These are phyloP conservation scores for Tokudaia muenninki DNA, from an alignment of 2,797 vertebrate genomes.

Conservation along the genomic window DNA sequence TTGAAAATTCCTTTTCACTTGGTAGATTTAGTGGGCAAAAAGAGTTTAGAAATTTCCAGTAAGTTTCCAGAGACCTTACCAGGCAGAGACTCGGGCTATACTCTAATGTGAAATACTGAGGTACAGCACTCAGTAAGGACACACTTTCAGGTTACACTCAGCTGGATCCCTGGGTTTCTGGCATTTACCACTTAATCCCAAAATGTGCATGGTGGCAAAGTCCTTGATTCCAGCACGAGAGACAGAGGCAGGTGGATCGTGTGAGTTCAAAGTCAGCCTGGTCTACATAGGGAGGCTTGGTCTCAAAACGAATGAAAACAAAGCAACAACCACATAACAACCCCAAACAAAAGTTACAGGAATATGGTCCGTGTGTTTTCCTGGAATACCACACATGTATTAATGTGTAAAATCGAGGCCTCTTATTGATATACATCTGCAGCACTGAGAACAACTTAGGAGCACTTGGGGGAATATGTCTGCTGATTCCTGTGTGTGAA, in stretches of 20 bases:
- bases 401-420: not conserved
- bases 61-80: slow-evolving; percentile 5
- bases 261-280: not conserved
- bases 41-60: slow-evolving; percentile 45
- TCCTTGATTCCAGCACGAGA: not conserved
- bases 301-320: not conserved
- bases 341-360: slow-evolving; percentile 2
- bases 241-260: not conserved
- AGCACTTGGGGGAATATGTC: not conserved
- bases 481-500: not conserved
- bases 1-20: slow-evolving; percentile 55
- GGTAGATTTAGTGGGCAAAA: slow-evolving; percentile 12
- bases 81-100: not conserved
- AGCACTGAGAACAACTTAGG: slow-evolving; percentile 33
- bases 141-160: slow-evolving; percentile 21
- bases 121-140: not conserved
- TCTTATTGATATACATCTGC: not conserved
- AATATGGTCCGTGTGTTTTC: not conserved
- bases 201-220: not conserved
- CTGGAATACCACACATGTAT: not conserved
- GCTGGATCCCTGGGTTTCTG: slow-evolving; percentile 3
- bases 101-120: slow-evolving; percentile 2
- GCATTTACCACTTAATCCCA: slow-evolving; percentile 25
- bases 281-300: not conserved
- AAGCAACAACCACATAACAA: not conserved